These are phyloP conservation scores for Xenentodon cancila DNA, from an alignment of 2,797 vertebrate species.

Conservation along the genomic window DNA sequence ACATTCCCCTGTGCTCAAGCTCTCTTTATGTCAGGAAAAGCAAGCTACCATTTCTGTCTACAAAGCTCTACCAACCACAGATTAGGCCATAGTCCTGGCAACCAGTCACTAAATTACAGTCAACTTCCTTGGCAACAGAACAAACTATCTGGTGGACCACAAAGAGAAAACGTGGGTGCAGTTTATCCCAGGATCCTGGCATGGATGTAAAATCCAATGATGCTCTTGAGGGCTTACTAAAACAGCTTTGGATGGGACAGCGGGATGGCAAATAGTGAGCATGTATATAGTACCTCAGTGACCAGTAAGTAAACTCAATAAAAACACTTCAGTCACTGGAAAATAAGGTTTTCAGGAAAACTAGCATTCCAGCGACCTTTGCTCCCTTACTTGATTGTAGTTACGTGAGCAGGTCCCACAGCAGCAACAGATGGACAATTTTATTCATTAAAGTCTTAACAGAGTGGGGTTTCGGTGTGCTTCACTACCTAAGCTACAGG, in stretches of 20 bases:
- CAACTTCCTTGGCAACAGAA: slow-evolving; percentile 77
- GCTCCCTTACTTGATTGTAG: slow-evolving; percentile 22
- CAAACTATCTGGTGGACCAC: slow-evolving; percentile 70
- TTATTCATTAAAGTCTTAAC: slow-evolving; percentile 35
- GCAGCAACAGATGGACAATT: slow-evolving; percentile 44
- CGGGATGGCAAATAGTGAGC: slow-evolving; percentile 50
- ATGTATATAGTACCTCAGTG: slow-evolving; percentile 67
- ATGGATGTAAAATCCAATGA: slow-evolving; percentile 50
- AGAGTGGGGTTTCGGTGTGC: slow-evolving; percentile 13
- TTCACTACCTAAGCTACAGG: slow-evolving; percentile 35
- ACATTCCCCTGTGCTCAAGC: slow-evolving; percentile 69
- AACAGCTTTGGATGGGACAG: slow-evolving; percentile 59
- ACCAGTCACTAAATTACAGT: slow-evolving; percentile 77
- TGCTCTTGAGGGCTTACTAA: slow-evolving; percentile 62
- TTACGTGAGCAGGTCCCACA: slow-evolving; percentile 25
- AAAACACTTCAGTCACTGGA: slow-evolving; percentile 54
- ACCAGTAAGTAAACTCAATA: slow-evolving; percentile 63
- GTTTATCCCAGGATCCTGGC: slow-evolving; percentile 60
- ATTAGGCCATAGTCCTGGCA: slow-evolving; percentile 72
- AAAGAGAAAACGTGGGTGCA: slow-evolving; percentile 65
- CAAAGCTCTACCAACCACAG: slow-evolving; percentile 73
- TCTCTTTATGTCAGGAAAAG: slow-evolving; percentile 71
- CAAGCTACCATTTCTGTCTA: slow-evolving; percentile 69
- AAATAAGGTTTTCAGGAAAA: slow-evolving; percentile 47
- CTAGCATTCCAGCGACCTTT: slow-evolving; percentile 19